Percentiles rank a stretch among this genome's conserved stretches.
Conservation (phyloP, 2,797 vertebrate genomes). For the Lepidocolaptes lacrymiger region DNA sequence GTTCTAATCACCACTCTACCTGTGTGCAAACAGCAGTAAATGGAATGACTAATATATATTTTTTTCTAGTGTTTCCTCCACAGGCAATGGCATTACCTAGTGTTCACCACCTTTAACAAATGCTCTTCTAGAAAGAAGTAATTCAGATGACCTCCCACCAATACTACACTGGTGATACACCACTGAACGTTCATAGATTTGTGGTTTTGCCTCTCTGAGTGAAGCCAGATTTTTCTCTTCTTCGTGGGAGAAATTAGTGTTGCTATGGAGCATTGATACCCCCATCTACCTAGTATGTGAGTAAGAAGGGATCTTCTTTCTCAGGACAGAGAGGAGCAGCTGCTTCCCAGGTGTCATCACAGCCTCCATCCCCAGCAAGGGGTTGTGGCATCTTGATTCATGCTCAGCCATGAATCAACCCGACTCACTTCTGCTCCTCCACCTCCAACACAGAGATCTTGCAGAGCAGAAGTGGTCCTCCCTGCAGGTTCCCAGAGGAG, state of each 20-base stretch:
- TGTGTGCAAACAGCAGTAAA: background rate
- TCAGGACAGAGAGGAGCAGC: background rate
- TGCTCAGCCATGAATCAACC: background rate
- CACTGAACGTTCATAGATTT: fast-evolving
- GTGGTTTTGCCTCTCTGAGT: background rate
- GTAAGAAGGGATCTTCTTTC: background rate
- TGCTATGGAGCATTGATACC: background rate
- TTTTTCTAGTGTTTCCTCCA: background rate
- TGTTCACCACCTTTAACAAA: background rate
- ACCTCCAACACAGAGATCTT: background rate
- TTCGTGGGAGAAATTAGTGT: background rate
- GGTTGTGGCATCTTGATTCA: background rate
- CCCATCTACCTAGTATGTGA: background rate
- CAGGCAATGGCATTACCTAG: background rate
- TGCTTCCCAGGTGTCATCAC: background rate
- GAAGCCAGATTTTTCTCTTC: background rate
- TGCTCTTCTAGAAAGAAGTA: background rate
- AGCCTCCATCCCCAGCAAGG: background rate
- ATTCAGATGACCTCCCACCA: background rate
- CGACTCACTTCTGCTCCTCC: background rate
- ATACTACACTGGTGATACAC: background rate
- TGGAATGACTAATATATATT: background rate
- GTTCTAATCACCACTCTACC: background rate
- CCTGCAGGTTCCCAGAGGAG: background rate
- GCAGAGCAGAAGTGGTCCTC: background rate